phyloP scores from a whole-genome alignment of 2,888 invertebrate genomes.

The Thereva nobilitata region DNA sequence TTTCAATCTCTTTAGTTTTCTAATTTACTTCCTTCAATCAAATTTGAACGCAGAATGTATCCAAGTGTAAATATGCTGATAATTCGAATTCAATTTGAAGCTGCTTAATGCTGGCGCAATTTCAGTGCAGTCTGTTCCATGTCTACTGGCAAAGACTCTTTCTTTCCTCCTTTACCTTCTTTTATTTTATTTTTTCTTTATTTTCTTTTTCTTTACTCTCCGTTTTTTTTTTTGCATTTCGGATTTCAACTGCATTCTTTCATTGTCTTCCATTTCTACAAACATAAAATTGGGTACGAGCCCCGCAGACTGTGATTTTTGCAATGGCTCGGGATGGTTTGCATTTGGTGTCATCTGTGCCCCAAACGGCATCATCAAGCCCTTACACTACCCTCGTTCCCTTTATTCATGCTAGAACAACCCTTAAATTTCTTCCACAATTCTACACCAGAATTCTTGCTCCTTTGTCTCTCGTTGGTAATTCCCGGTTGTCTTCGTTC shows the following conservation, averaged over 20 bases:
- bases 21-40: no score
- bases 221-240: neutral
- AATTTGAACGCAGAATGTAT: neutral
- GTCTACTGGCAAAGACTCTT: neutral
- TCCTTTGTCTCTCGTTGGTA: slow-evolving; percentile 29
- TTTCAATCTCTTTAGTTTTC: no score
- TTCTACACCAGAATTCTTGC: slow-evolving; percentile 6
- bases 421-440: slow-evolving; percentile 12
- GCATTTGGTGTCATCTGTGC: slow-evolving; percentile 21
- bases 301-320: slow-evolving; percentile 23
- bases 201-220: no score
- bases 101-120: slow-evolving; percentile 21
- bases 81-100: slow-evolving; percentile 25
- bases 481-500: slow-evolving; percentile 24
- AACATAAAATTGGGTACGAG: slow-evolving; percentile 11
- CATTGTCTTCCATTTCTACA: neutral
- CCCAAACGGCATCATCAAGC: neutral
- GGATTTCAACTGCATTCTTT: slow-evolving; percentile 17
- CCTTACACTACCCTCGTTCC: neutral
- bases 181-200: no score
- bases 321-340: slow-evolving; percentile 13
- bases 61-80: slow-evolving; percentile 33
- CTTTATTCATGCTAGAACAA: slow-evolving; percentile 6
- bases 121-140: slow-evolving; percentile 8
- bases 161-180: neutral